Percentiles rank a stretch among this genome's conserved stretches.
phyloP scores from a whole-genome alignment of 2,797 vertebrate genomes.

The Trachops cirrhosus region DNA sequence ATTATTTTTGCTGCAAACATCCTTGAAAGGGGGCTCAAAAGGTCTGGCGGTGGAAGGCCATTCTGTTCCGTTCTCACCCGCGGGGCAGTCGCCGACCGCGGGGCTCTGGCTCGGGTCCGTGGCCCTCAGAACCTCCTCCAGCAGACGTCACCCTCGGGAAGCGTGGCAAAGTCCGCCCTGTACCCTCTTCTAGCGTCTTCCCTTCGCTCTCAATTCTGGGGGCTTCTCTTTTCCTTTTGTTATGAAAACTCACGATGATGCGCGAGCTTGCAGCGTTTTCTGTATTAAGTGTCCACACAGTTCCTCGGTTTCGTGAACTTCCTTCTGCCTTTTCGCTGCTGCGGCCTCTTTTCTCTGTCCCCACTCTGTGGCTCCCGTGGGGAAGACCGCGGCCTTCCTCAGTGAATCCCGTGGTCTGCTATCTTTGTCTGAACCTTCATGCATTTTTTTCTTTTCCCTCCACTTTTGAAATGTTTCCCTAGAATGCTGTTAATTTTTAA shows the following conservation, averaged over 20 bases:
- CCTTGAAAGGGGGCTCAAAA: background rate
- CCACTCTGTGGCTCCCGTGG: background rate
- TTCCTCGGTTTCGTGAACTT: background rate
- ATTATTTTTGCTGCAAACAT: background rate
- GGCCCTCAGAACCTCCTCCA: no score
- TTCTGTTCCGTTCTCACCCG: background rate
- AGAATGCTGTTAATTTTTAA: background rate
- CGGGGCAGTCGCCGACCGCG: accelerated
- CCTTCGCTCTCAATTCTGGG: background rate
- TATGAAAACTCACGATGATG: background rate
- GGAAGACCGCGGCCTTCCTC: background rate
- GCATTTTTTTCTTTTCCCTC: background rate
- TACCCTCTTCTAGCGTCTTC: background rate
- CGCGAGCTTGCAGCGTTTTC: no score
- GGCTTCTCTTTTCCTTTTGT: background rate
- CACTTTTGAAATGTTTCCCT: background rate
- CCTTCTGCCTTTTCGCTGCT: no score
- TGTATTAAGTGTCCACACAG: no score
- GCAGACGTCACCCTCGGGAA: no score
- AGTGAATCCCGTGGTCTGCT: background rate
- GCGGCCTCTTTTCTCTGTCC: background rate
- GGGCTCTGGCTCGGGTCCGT: no score
- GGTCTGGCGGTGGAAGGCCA: accelerated
- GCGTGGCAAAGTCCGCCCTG: no score
- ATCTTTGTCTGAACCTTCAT: background rate